Evolutionary conservation across 2,888 invertebrate genomes (phyloP).

Genomic region (Chloroclysta siterata): DNA sequence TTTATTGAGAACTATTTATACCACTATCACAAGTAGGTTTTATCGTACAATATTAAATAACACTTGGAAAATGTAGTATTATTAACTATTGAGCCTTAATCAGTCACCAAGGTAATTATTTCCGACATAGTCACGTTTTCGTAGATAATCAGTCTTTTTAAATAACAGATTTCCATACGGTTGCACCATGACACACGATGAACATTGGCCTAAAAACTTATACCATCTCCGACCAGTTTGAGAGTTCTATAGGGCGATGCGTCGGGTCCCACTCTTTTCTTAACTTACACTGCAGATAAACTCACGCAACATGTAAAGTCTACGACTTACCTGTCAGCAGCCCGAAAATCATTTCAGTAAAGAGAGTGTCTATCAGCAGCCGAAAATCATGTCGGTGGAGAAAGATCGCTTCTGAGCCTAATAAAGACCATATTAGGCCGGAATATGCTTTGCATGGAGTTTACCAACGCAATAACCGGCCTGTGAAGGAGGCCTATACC

Average conservation of each 20-base stretch:
- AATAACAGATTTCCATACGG: no score
- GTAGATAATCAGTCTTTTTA: background rate
- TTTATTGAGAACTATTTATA: conserved; percentile 22
- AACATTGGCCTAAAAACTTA: background rate
- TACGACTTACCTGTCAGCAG: background rate
- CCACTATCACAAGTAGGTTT: background rate
- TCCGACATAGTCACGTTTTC: background rate
- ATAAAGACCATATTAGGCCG: background rate
- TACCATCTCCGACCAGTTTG: background rate
- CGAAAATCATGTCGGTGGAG: background rate
- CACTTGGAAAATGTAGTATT: background rate
- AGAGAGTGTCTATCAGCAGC: background rate
- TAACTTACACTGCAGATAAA: background rate
- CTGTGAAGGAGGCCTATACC: no score
- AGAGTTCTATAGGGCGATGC: background rate
- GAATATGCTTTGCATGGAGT: background rate
- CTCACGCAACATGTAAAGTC: background rate
- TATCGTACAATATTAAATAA: conserved; percentile 3
- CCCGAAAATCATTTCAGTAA: background rate
- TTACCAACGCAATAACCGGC: background rate
- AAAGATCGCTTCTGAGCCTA: background rate
- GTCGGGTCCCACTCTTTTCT: background rate
- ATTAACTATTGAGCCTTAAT: background rate
- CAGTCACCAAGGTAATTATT: background rate
- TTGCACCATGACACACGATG: no score